phyloP scores from a whole-genome alignment of 1,140 invertebrate species.

The Diploscapter pachys region DNA sequence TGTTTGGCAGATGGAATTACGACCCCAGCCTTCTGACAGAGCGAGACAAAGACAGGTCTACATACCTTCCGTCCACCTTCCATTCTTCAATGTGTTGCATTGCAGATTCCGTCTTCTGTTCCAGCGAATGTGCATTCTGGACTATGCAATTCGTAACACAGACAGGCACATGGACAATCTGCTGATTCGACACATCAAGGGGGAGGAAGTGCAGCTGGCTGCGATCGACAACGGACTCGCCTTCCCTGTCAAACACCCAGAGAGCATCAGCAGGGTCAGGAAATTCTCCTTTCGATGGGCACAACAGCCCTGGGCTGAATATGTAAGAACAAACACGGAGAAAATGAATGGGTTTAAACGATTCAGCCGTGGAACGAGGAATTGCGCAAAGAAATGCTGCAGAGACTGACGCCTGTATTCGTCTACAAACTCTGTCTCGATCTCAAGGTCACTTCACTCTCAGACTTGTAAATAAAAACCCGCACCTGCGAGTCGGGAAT shows the following conservation, averaged over 20 bases:
- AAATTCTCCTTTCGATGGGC: conserved; percentile 49
- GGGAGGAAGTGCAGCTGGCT: conserved; percentile 43
- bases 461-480: conserved; percentile 6
- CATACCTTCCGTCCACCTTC: background rate
- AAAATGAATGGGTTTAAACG: background rate
- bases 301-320: conserved; percentile 41
- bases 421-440: conserved; percentile 46
- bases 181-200: conserved; percentile 48
- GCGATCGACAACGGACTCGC: conserved; percentile 56
- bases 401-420: conserved; percentile 43
- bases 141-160: conserved; percentile 52
- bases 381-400: conserved; percentile 36
- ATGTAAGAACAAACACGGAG: background rate
- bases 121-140: conserved; percentile 49
- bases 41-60: conserved; percentile 35
- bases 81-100: background rate
- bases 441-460: conserved; percentile 39
- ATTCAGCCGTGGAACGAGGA: conserved; percentile 39
- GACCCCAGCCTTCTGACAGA: conserved; percentile 36
- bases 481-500: too few relatives aligned
- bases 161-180: conserved; percentile 52
- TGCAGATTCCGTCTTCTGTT: conserved; percentile 36
- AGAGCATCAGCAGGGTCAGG: conserved; percentile 43
- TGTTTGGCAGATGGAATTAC: conserved; percentile 46
- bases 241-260: conserved; percentile 52